Percentiles rank a stretch among this genome's conserved stretches.
Conservation (phyloP, 2,113 vertebrate genomes). For the Cariama cristata region DNA sequence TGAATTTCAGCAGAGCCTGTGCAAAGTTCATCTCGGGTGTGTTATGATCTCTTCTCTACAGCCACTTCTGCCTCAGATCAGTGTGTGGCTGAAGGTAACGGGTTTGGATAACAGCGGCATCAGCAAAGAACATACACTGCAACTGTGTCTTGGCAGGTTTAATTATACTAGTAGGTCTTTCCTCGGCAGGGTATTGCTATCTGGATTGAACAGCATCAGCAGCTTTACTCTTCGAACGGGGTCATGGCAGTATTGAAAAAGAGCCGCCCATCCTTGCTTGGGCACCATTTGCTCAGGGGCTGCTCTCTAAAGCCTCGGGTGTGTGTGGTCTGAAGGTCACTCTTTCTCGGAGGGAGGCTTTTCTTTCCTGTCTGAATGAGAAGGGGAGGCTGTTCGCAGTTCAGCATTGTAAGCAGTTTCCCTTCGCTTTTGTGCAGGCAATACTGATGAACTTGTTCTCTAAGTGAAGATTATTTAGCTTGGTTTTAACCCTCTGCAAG, state of each 20-base stretch:
- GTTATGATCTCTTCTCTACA: neutral
- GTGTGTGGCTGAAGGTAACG: neutral
- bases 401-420: slow-evolving; percentile 58
- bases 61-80: neutral
- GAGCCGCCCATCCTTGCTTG: neutral
- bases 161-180: neutral
- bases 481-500: neutral
- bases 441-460: slow-evolving; percentile 35
- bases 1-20: neutral
- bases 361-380: slow-evolving; percentile 38
- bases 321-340: slow-evolving; percentile 67
- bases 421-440: slow-evolving; percentile 33
- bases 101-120: neutral
- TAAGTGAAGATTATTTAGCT: neutral
- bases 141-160: neutral
- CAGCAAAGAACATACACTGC: neutral
- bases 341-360: neutral
- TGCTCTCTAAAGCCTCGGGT: neutral
- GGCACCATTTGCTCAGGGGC: neutral
- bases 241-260: neutral
- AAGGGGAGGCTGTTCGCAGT: slow-evolving; percentile 19
- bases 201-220: neutral
- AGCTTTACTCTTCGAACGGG: neutral
- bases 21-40: slow-evolving; percentile 2
- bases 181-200: neutral